Conservation (phyloP, 2,113 vertebrate genomes). For the Condylura cristata region DNA sequence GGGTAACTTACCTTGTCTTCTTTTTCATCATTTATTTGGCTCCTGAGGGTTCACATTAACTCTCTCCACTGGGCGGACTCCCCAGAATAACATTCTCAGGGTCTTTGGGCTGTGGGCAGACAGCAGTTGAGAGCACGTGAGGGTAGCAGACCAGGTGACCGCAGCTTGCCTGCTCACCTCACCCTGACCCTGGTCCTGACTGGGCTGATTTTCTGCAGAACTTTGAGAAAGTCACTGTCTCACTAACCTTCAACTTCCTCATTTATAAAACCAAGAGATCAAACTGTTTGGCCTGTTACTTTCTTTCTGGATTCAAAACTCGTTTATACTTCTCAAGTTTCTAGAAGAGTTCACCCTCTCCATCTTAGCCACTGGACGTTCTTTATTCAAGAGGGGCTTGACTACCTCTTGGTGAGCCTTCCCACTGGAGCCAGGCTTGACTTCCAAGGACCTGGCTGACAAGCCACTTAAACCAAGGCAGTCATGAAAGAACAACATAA, state of each 20-base stretch:
- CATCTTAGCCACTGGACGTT: neutral
- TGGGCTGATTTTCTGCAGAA: neutral
- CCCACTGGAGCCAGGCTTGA: neutral
- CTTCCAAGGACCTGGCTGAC: neutral
- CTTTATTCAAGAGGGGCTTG: neutral
- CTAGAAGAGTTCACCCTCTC: neutral
- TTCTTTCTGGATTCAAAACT: conserved; percentile 1
- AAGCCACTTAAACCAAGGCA: conserved; percentile 53
- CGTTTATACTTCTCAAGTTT: neutral
- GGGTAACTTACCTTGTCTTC: neutral
- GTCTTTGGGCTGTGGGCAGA: neutral
- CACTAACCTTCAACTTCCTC: neutral
- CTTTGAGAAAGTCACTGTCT: neutral
- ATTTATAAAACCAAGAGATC: neutral
- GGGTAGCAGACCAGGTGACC: neutral
- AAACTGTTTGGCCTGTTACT: neutral
- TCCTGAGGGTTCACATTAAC: neutral
- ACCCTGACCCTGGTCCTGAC: neutral
- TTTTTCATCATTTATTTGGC: neutral
- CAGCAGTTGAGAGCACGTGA: neutral
- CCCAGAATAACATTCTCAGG: neutral
- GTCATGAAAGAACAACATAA: conserved; percentile 51
- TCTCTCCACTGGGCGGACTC: neutral
- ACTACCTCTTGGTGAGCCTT: conserved; percentile 13
- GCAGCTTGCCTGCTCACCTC: neutral